phyloP scores from a whole-genome alignment of 2,888 invertebrate genomes.

The Agrochola lota region DNA sequence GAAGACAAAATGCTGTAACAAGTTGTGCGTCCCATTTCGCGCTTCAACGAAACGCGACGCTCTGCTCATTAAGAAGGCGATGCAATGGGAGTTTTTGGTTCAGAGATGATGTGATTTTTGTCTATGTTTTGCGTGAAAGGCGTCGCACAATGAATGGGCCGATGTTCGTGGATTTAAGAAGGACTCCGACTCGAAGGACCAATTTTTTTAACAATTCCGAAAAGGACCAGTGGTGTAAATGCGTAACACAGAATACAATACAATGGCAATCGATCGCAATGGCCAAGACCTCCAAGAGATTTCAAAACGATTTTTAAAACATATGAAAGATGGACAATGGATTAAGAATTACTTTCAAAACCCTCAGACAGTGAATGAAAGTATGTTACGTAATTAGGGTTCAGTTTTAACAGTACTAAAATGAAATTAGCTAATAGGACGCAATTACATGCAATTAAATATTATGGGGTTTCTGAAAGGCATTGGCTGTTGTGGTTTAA shows the following conservation, averaged over 20 bases:
- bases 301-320: no score
- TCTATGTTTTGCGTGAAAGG: background rate
- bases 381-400: no score
- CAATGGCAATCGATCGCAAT: no score
- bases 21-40: conserved; percentile 81
- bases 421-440: background rate
- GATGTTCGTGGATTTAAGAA: background rate
- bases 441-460: background rate
- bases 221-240: no score
- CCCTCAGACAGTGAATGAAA: no score
- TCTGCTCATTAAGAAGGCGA: conserved; percentile 33
- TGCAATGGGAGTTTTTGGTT: conserved; percentile 20
- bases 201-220: background rate
- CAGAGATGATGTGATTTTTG: background rate
- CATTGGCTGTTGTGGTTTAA: background rate
- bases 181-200: conserved; percentile 4
- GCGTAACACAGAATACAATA: no score
- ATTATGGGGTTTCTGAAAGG: background rate
- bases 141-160: no score
- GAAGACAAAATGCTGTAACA: conserved; percentile 78
- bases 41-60: conserved; percentile 66
- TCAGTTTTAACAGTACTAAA: background rate
- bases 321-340: no score
- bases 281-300: no score
- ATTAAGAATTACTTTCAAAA: no score